A percentile compares a stretch with the other conserved stretches of the same genome.
phyloP scores from a whole-genome alignment of 2,113 vertebrate genomes.

The Gymnobelideus leadbeateri region DNA sequence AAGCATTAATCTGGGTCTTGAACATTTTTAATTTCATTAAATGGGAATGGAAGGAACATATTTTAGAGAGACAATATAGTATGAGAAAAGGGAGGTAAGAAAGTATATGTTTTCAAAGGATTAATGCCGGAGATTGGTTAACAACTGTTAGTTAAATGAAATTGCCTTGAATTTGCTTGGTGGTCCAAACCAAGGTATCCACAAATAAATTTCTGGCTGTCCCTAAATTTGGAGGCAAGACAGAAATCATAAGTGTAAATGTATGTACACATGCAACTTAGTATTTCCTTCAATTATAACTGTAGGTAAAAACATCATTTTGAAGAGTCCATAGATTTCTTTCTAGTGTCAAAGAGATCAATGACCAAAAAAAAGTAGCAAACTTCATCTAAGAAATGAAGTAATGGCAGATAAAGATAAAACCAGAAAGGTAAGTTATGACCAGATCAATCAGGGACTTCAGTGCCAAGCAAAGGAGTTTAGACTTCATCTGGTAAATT shows the following conservation, averaged over 20 bases:
- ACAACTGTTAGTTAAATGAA: not conserved
- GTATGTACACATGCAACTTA: not conserved
- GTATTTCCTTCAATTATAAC: not conserved
- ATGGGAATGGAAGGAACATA: not conserved
- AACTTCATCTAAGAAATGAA: conserved; percentile 9
- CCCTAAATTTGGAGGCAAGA: not conserved
- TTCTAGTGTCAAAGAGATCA: not conserved
- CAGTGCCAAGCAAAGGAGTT: not conserved
- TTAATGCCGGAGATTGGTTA: not conserved
- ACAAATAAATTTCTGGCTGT: not conserved
- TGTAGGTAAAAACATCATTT: not conserved
- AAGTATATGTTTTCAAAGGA: not conserved
- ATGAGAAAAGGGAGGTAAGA: not conserved
- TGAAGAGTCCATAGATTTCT: not conserved
- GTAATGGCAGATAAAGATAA: not conserved
- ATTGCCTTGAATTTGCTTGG: not conserved
- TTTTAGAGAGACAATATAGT: not conserved
- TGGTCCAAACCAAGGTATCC: not conserved
- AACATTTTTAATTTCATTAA: not conserved
- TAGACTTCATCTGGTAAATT: not conserved
- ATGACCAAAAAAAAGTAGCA: not conserved
- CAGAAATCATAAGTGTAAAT: not conserved
- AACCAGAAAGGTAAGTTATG: not conserved
- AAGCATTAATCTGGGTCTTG: not conserved
- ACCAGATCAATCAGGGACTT: not conserved